phyloP scores from a whole-genome alignment of 1,140 invertebrate genomes.

The Leptinotarsa lineolata region DNA sequence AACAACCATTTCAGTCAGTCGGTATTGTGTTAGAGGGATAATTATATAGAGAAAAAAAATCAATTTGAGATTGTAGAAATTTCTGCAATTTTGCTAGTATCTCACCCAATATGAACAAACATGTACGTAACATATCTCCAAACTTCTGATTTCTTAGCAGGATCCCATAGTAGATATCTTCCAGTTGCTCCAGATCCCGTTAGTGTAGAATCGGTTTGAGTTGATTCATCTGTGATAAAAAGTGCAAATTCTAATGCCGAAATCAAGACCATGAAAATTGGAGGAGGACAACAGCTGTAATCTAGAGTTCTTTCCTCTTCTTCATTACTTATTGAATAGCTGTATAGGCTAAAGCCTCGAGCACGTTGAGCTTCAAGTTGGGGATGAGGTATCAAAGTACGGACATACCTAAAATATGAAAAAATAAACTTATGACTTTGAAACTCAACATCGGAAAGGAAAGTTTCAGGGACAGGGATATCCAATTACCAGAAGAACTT shows the following conservation, averaged over 20 bases:
- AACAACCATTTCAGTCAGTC: no score
- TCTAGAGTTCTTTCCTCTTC: constrained; percentile 53
- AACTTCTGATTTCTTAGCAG: constrained; percentile 79
- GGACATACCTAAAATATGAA: constrained; percentile 32
- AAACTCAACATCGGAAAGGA: background rate
- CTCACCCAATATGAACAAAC: constrained; percentile 93
- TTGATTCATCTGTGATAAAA: constrained; percentile 67
- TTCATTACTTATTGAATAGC: background rate
- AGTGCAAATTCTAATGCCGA: constrained; percentile 71
- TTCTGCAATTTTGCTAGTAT: constrained; percentile 38
- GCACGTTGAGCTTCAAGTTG: constrained; percentile 28
- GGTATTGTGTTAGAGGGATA: no score
- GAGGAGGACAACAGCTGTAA: constrained; percentile 85
- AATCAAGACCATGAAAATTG: constrained; percentile 81
- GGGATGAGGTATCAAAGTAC: constrained; percentile 30
- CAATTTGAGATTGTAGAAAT: no score
- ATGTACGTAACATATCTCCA: constrained; percentile 95
- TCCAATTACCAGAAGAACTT: background rate
- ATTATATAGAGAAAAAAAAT: no score
- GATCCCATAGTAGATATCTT: constrained; percentile 85
- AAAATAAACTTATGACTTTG: background rate
- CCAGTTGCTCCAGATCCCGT: constrained; percentile 58
- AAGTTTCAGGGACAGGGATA: background rate
- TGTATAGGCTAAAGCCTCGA: background rate
- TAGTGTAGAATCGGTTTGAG: constrained; percentile 51